Conservation (phyloP, 2,888 invertebrate species). For the Aphodius granarius region DNA sequence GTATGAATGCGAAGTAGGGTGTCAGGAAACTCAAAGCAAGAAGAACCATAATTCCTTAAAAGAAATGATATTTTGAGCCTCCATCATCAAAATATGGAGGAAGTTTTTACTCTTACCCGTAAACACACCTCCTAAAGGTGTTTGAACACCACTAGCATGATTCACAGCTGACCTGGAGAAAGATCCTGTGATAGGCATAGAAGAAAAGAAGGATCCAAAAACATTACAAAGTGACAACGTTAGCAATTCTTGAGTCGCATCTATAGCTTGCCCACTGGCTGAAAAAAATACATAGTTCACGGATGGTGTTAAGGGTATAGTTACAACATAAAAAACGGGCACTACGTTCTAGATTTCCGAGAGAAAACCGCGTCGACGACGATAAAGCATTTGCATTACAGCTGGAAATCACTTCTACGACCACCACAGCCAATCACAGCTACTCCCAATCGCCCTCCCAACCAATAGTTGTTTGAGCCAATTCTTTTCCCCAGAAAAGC, state of each 20-base stretch:
- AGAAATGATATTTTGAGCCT: no score
- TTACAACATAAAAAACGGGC: no score
- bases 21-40: conserved; percentile 84
- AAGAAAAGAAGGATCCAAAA: conserved; percentile 83
- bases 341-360: no score
- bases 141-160: conserved; percentile 91
- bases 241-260: conserved; percentile 87
- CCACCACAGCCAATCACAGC: no score
- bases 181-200: conserved; percentile 90
- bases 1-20: conserved; percentile 87
- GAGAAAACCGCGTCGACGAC: no score
- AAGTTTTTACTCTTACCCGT: conserved; percentile 60
- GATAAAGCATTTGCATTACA: no score
- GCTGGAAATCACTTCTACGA: no score
- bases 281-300: conserved; percentile 38
- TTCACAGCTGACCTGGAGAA: conserved; percentile 92
- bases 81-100: not conserved
- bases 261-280: conserved; percentile 78
- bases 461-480: no score
- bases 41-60: conserved; percentile 74
- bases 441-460: no score
- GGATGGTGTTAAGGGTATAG: no score
- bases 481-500: not conserved
- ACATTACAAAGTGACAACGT: conserved; percentile 85
- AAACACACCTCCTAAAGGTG: conserved; percentile 83